Evolutionary conservation across 2,113 vertebrate genomes (phyloP).

Genomic region (Ailuropoda melanoleuca): DNA sequence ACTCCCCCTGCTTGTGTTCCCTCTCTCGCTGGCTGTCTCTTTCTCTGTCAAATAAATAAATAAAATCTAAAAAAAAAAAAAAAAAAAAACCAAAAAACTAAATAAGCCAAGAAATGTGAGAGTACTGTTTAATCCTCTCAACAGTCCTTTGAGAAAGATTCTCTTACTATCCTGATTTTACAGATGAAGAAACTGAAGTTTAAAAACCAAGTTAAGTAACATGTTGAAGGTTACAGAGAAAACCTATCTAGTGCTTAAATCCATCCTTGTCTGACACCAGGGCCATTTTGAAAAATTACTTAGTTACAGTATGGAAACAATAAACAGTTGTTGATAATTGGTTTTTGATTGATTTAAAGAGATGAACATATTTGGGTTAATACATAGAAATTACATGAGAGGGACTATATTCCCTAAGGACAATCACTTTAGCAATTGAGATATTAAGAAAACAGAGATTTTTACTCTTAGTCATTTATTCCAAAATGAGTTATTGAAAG

Average conservation of each 20-base stretch:
- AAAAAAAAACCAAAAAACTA: neutral
- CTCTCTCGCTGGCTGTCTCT: no score
- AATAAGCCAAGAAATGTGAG: neutral
- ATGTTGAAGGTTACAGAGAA: neutral
- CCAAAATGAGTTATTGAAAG: neutral
- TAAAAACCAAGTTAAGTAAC: neutral
- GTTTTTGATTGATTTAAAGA: neutral
- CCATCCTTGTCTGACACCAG: neutral
- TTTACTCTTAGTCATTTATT: slow-evolving; percentile 2
- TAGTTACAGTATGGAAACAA: neutral
- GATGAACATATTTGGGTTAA: neutral
- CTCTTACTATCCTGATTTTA: neutral
- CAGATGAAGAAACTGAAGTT: neutral
- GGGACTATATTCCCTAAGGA: neutral
- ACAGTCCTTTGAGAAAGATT: neutral
- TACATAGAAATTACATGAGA: neutral
- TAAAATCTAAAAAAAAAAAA: neutral
- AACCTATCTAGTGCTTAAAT: neutral
- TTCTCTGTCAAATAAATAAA: no score
- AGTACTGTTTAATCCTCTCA: neutral
- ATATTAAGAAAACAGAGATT: neutral
- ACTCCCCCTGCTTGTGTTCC: no score
- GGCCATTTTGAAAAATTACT: neutral
- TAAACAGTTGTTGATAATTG: neutral
- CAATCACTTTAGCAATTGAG: neutral